Evolutionary conservation across 1,140 invertebrate species (phyloP), one percentile per base, ranked within the genome.

Genomic region (Leguminivora glycinivorella): DNA sequence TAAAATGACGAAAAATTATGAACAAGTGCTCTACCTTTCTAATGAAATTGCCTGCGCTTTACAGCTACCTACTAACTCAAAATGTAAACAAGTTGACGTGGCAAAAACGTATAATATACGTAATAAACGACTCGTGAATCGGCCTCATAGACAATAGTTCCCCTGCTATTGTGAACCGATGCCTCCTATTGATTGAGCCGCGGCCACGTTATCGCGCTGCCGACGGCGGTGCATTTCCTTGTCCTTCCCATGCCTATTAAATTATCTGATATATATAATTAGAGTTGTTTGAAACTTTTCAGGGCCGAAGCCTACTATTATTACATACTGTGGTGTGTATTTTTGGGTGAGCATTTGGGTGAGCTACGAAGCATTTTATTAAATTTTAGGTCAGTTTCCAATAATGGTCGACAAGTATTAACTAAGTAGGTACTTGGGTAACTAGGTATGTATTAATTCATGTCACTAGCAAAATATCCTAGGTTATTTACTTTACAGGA

Each of bases 191-290:
- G 58, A 63, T 63, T 63, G 58, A 34, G 17, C 26, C 14, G 25
- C 17, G 58, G 58, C n/a, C 58, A 14, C 58, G 29, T 5, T 29
- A n/a, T n/a, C 25, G 26, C 17, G 17, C 58, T 63, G 31, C 26
- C 26, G 58, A 34, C 58, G 25, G 17, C n/a, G 58, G 58, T 63
- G 58, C 58, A 63, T 63, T 63, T 63, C 58, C 58, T 63, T 52
- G 47, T 17, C 47, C 47, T 52, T 52, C 17, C 47, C 47, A 19
- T 19, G 17, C 17, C 47, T 19, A 52, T 52, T 52, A 19, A 17
- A 47, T 17, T 47, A 47, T 19, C 47, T 52, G 17, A 52, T 52
- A 43, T 52, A 17, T 52, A 17, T n/a, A n/a, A n/a, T 19, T 52
- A 52, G 17, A 52, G n/a, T 52, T 52, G 47, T 22, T 52, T 9